Evolutionary conservation across 2,888 invertebrate genomes (phyloP).

Genomic region (Hololepta plana): DNA sequence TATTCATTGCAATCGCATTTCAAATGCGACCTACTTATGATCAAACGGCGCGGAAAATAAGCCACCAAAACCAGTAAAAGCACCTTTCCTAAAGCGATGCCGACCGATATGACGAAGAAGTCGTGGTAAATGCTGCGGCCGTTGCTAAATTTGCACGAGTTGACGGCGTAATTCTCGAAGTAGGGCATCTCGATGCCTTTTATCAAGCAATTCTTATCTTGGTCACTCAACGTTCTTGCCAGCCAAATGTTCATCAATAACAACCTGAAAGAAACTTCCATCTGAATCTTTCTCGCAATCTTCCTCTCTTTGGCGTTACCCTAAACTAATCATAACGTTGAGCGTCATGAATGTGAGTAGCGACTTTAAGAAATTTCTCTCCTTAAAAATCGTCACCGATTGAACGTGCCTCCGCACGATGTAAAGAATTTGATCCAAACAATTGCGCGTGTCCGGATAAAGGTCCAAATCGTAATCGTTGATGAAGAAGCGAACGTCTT

Average conservation of each 20-base stretch:
- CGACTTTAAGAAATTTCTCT: too few species aligned
- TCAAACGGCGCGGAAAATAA: conserved; percentile 10
- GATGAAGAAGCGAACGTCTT: too few species aligned
- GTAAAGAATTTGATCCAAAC: too few species aligned
- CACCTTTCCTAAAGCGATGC: conserved; percentile 10
- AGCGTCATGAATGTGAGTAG: too few species aligned
- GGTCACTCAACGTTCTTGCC: conserved; percentile 9
- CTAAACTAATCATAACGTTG: conserved; percentile 5
- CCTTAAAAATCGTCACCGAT: too few species aligned
- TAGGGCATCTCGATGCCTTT: conserved; percentile 9
- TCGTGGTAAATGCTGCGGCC: conserved; percentile 9
- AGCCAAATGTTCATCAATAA: conserved; percentile 12
- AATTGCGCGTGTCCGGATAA: too few species aligned
- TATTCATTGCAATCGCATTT: too few species aligned
- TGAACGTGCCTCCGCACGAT: too few species aligned
- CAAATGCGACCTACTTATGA: conserved; percentile 12
- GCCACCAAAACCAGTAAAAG: conserved; percentile 11
- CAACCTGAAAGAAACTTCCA: conserved; percentile 10
- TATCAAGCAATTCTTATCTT: conserved; percentile 8
- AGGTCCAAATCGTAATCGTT: too few species aligned
- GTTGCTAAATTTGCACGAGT: conserved; percentile 8
- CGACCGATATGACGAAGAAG: conserved; percentile 10
- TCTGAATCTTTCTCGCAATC: too few species aligned
- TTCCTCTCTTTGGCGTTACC: too few species aligned
- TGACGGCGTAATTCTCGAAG: conserved; percentile 9